Percentiles rank a stretch among this genome's conserved stretches.
Evolutionary conservation across 2,113 vertebrate genomes (phyloP).

Genomic region (Excalfactoria chinensis): DNA sequence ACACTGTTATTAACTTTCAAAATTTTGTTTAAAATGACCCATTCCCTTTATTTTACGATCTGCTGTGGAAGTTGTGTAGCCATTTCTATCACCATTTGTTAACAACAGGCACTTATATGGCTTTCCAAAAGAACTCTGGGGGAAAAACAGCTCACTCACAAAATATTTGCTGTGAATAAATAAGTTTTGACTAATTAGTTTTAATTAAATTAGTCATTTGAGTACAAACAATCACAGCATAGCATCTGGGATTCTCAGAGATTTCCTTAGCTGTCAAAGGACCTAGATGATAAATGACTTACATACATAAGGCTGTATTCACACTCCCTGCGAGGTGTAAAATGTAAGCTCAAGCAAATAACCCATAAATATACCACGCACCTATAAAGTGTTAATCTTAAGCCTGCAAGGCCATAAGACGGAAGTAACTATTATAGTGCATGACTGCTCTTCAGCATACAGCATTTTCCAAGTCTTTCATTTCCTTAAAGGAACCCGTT

Average conservation of each 20-base stretch:
- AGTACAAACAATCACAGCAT: neutral
- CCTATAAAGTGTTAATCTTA: slow-evolving; percentile 55
- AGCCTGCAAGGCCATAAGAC: neutral
- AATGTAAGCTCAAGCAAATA: slow-evolving; percentile 16
- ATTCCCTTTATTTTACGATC: neutral
- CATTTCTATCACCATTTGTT: neutral
- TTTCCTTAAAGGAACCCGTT: slow-evolving; percentile 43
- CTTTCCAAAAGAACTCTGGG: neutral
- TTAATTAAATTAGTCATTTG: neutral
- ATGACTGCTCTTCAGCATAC: neutral
- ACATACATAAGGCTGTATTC: neutral
- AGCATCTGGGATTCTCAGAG: neutral
- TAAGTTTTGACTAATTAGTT: neutral
- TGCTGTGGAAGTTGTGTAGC: neutral
- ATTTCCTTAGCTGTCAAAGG: neutral
- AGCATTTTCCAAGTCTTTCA: neutral
- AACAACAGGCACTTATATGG: neutral
- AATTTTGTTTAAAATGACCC: neutral
- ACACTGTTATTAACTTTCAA: neutral
- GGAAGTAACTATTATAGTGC: slow-evolving; percentile 28
- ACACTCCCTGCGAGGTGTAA: neutral
- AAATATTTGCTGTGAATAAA: neutral
- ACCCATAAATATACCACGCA: neutral
- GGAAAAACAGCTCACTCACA: neutral
- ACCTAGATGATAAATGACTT: neutral